phyloP scores from a whole-genome alignment of 2,113 vertebrate genomes.

The Dendrocopos noguchii region DNA sequence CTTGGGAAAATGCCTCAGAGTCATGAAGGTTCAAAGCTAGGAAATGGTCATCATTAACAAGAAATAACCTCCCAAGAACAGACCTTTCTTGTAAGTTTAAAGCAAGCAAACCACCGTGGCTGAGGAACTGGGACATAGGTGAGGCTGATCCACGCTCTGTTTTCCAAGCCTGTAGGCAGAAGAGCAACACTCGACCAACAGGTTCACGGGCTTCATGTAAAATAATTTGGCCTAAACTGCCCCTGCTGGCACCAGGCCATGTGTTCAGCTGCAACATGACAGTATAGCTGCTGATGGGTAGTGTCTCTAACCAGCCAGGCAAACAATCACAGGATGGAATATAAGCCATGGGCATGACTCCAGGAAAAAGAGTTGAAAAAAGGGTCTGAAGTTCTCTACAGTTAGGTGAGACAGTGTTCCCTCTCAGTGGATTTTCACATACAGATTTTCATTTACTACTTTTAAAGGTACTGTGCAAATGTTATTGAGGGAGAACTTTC shows the following conservation, averaged over 20 bases:
- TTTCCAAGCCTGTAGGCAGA: background rate
- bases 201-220: background rate
- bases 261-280: background rate
- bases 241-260: fast-evolving
- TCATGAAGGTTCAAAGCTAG: background rate
- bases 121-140: background rate
- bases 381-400: background rate
- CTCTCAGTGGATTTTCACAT: background rate
- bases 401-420: background rate
- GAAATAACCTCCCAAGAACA: fast-evolving
- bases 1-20: background rate
- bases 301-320: background rate
- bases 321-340: fast-evolving
- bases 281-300: background rate
- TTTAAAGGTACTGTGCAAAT: background rate
- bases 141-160: background rate
- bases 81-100: background rate
- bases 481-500: background rate
- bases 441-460: background rate
- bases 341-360: fast-evolving
- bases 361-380: background rate
- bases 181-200: background rate
- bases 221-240: background rate
- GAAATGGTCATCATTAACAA: background rate
- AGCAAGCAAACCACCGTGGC: background rate